phyloP scores from a whole-genome alignment of 2,888 invertebrate genomes.

The Chydorus sphaericus region DNA sequence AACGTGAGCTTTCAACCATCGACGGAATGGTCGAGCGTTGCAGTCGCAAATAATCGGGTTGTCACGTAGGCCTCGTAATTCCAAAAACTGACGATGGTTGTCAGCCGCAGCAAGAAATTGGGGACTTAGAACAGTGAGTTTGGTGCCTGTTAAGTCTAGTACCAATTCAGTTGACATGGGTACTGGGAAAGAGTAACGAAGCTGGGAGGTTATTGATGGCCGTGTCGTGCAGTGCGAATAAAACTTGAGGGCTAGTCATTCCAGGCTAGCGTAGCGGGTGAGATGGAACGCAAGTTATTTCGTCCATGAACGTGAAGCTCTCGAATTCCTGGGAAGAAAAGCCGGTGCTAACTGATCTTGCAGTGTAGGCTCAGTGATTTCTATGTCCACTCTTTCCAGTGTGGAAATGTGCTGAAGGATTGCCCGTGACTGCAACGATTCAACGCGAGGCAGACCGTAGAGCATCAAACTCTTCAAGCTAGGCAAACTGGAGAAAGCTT shows the following conservation, averaged over 20 bases:
- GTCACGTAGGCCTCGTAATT: conserved; percentile 53
- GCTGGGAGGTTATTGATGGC: conserved; percentile 62
- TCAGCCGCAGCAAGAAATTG: conserved; percentile 67
- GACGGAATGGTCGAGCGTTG: conserved; percentile 56
- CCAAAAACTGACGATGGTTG: conserved; percentile 59
- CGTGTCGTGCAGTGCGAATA: conserved; percentile 63
- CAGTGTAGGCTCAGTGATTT: conserved; percentile 56
- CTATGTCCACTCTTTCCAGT: conserved; percentile 61
- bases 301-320: conserved; percentile 58
- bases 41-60: conserved; percentile 80
- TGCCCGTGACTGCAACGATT: conserved; percentile 58
- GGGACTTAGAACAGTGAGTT: conserved; percentile 55
- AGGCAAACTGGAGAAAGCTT: conserved; percentile 54
- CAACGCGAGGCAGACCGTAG: conserved; percentile 59
- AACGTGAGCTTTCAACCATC: conserved; percentile 43
- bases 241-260: conserved; percentile 47
- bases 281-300: conserved; percentile 50
- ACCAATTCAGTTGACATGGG: conserved; percentile 68
- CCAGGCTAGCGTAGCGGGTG: conserved; percentile 73
- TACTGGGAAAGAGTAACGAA: conserved; percentile 67
- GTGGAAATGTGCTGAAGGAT: conserved; percentile 58
- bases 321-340: conserved; percentile 59
- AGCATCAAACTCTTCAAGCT: conserved; percentile 55
- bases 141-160: conserved; percentile 63
- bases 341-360: conserved; percentile 32